Evolutionary conservation across 1,140 invertebrate genomes (phyloP).

Genomic region (Cotesia chilonis): DNA sequence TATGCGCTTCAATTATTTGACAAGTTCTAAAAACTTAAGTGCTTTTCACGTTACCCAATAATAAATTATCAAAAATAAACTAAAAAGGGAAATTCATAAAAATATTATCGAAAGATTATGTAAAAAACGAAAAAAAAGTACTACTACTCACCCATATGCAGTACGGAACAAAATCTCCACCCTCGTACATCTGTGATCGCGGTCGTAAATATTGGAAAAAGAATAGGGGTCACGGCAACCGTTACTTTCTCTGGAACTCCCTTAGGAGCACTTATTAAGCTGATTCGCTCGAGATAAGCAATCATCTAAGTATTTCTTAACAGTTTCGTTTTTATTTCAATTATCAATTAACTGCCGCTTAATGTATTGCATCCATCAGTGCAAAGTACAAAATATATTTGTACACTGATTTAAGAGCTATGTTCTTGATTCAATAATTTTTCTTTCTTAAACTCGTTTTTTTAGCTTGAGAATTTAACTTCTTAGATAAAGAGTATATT

Average conservation of each 20-base stretch:
- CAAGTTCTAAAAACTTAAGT: slow-evolving; percentile 2
- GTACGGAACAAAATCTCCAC: slow-evolving; percentile 48
- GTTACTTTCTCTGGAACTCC: slow-evolving; percentile 53
- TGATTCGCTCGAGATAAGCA: slow-evolving; percentile 58
- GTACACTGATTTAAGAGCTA: too few species aligned
- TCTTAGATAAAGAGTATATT: too few species aligned
- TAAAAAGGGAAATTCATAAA: not conserved
- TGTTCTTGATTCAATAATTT: too few species aligned
- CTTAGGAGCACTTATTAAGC: slow-evolving; percentile 60
- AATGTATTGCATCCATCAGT: not conserved
- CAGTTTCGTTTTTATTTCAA: slow-evolving; percentile 41
- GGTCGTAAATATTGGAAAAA: slow-evolving; percentile 62
- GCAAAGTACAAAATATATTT: too few species aligned
- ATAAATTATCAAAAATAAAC: slow-evolving; percentile 6
- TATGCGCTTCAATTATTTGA: not conserved
- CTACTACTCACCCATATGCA: not conserved
- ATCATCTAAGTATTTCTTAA: slow-evolving; percentile 63
- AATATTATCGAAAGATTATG: not conserved
- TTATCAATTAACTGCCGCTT: slow-evolving; percentile 32
- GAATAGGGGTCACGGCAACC: slow-evolving; percentile 33
- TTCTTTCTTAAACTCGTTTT: too few species aligned
- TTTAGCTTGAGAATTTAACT: too few species aligned
- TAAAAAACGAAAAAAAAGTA: not conserved
- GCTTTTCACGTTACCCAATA: not conserved
- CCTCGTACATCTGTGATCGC: slow-evolving; percentile 52